Conservation (phyloP, 1,140 invertebrate species). For the Drosophila erecta region DNA sequence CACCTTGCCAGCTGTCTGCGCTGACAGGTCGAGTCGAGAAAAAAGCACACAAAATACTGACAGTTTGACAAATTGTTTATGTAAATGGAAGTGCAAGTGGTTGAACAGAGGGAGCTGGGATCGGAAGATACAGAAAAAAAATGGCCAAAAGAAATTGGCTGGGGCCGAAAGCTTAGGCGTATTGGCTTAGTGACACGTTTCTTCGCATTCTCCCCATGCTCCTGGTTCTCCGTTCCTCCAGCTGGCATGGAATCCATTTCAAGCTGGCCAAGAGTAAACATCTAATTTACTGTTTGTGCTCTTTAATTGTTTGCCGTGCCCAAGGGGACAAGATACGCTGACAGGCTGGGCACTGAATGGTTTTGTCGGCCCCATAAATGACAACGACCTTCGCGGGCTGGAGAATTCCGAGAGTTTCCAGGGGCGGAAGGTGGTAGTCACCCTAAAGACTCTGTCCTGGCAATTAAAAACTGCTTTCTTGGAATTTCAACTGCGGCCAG, state of each 20-base stretch:
- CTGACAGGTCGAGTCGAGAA: slow-evolving; percentile 58
- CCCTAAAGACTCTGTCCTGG: slow-evolving; percentile 34
- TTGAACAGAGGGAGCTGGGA: slow-evolving; percentile 3
- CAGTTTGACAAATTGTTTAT: slow-evolving; percentile 80
- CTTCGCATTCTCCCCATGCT: background rate
- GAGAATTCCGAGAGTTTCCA: background rate
- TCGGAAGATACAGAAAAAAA: background rate
- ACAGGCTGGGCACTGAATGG: slow-evolving; percentile 34
- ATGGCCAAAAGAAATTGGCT: slow-evolving; percentile 32
- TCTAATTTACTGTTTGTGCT: slow-evolving; percentile 69
- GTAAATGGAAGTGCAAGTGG: slow-evolving; percentile 69
- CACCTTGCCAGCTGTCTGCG: slow-evolving; percentile 43
- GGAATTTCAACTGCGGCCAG: slow-evolving; percentile 64
- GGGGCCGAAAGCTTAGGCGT: slow-evolving; percentile 41
- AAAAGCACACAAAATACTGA: slow-evolving; percentile 75
- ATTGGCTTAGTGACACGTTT: slow-evolving; percentile 56
- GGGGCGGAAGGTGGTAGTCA: background rate
- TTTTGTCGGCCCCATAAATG: slow-evolving; percentile 49
- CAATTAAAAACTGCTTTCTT: slow-evolving; percentile 73
- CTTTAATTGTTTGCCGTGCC: slow-evolving; percentile 60
- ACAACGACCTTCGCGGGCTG: slow-evolving; percentile 48
- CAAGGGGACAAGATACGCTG: slow-evolving; percentile 39
- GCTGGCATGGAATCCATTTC: slow-evolving; percentile 28
- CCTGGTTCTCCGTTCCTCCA: background rate
- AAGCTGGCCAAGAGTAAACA: slow-evolving; percentile 51